phyloP scores from a whole-genome alignment of 2,113 vertebrate genomes.

The Hippolais icterina region DNA sequence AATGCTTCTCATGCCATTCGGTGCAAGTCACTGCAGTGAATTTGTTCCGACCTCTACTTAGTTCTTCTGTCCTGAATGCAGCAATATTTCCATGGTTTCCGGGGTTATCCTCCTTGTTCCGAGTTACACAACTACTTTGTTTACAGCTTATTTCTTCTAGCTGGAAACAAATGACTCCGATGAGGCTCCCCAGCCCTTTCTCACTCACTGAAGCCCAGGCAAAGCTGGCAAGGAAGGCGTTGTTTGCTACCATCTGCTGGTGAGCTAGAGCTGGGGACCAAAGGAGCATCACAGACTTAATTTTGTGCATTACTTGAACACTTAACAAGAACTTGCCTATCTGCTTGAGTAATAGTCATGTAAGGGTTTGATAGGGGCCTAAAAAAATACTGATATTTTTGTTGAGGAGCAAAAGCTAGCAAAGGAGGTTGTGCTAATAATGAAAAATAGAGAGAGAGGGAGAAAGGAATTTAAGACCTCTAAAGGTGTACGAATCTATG shows the following conservation, averaged over 20 bases:
- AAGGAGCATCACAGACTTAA: not conserved
- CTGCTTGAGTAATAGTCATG: not conserved
- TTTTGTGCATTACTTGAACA: not conserved
- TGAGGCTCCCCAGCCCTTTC: not conserved
- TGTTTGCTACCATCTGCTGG: conserved; percentile 61
- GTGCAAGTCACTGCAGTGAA: not conserved
- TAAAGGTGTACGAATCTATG: not conserved
- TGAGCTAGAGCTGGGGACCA: not conserved
- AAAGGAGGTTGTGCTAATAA: not conserved
- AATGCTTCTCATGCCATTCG: conserved; percentile 24
- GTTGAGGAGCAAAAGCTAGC: not conserved
- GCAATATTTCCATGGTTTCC: conserved; percentile 25
- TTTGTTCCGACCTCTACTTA: not conserved
- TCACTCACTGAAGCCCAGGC: not conserved
- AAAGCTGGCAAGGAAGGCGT: not conserved
- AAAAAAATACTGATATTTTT: not conserved
- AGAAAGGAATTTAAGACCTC: not conserved
- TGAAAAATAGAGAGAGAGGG: not conserved
- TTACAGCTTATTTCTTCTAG: conserved; percentile 19
- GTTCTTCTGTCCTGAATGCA: not conserved
- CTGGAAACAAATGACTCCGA: not conserved
- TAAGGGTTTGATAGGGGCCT: not conserved
- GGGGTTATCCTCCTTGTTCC: not conserved
- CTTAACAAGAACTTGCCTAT: not conserved
- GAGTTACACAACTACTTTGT: conserved; percentile 35